phyloP scores from a whole-genome alignment of 2,888 invertebrate species.

The Pterostichus niger region DNA sequence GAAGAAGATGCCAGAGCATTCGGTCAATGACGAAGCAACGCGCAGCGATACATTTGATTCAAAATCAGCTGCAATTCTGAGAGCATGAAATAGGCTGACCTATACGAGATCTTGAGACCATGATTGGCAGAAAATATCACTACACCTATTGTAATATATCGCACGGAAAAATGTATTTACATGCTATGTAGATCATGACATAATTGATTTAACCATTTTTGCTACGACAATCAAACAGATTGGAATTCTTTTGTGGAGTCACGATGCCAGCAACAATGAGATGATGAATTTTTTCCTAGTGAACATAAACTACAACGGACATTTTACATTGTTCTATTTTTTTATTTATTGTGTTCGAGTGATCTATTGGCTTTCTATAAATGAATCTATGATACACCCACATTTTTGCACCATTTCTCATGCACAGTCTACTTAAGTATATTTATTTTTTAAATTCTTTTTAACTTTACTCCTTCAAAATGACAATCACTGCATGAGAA shows the following conservation, averaged over 20 bases:
- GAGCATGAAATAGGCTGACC: conserved; percentile 66
- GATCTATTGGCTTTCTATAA: conserved; percentile 45
- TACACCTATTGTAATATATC: conserved; percentile 60
- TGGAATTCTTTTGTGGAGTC: conserved; percentile 51
- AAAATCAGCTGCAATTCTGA: conserved; percentile 53
- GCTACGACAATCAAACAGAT: conserved; percentile 62
- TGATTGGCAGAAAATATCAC: conserved; percentile 64
- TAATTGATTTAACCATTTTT: conserved; percentile 66
- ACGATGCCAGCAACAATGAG: conserved; percentile 42
- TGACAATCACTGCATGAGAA: too few relatives aligned
- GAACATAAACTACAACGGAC: conserved; percentile 36
- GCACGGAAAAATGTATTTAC: conserved; percentile 65
- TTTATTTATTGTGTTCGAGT: conserved; percentile 40
- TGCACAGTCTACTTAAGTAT: too few relatives aligned
- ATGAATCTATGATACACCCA: conserved; percentile 33
- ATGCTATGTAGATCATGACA: conserved; percentile 65
- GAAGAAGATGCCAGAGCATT: background rate
- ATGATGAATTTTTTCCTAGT: conserved; percentile 10
- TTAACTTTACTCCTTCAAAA: too few relatives aligned
- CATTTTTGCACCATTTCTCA: conserved; percentile 43
- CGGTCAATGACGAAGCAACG: conserved; percentile 29
- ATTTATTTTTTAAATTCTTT: too few relatives aligned
- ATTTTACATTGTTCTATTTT: conserved; percentile 41
- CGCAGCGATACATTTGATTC: conserved; percentile 52
- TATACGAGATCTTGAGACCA: conserved; percentile 40